Evolutionary conservation across 2,888 invertebrate genomes (phyloP).

Genomic region (Colostygia pectinataria): DNA sequence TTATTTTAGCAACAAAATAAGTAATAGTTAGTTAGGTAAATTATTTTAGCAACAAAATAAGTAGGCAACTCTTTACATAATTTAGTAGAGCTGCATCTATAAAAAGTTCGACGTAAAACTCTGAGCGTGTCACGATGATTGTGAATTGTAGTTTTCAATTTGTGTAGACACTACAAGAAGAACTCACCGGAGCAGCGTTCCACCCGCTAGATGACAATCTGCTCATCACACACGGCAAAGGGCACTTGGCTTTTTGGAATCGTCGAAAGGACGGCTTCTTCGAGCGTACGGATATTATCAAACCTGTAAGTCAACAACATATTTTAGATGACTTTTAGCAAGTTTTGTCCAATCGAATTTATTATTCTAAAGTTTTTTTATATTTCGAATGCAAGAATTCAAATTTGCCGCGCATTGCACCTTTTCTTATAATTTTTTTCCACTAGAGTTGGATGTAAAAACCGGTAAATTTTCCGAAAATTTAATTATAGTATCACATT

Average conservation of each 20-base stretch:
- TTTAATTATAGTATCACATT: too few species aligned
- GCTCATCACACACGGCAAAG: constrained; percentile 95
- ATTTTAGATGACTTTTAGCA: too few species aligned
- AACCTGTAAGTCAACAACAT: constrained; percentile 86
- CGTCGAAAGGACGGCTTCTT: constrained; percentile 95
- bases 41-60: too few species aligned
- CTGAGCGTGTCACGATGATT: too few species aligned
- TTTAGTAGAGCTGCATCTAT: too few species aligned
- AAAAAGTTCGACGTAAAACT: too few species aligned
- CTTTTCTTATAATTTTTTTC: not conserved
- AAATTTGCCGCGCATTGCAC: constrained; percentile 1
- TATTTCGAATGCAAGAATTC: not conserved
- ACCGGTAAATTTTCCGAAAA: constrained; percentile 20
- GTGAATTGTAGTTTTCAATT: not conserved
- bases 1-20: too few species aligned
- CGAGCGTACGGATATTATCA: constrained; percentile 94
- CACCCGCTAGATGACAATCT: constrained; percentile 96
- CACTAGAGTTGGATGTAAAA: constrained; percentile 14
- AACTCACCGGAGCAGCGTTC: constrained; percentile 93
- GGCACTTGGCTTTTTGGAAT: constrained; percentile 96
- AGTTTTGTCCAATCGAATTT: too few species aligned
- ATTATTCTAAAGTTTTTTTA: too few species aligned
- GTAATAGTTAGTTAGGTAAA: too few species aligned
- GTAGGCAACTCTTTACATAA: too few species aligned
- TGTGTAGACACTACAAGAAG: constrained; percentile 92